These are phyloP conservation scores for Drosophila paulistorum DNA, from an alignment of 1,140 invertebrate genomes.

Conservation along the genomic window DNA sequence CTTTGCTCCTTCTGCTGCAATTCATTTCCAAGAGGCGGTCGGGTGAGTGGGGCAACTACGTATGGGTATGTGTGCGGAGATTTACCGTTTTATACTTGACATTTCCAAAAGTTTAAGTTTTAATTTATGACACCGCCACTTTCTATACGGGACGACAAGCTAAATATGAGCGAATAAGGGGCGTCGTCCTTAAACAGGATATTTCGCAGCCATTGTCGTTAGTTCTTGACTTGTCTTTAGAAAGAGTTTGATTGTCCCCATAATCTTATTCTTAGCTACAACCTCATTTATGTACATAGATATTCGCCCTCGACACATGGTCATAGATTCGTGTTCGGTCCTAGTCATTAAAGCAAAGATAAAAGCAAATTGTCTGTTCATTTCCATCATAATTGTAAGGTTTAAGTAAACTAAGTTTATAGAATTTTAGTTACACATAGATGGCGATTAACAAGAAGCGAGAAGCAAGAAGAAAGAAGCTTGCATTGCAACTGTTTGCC, in stretches of 20 bases:
- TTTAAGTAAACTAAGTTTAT: no score
- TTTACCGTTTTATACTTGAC: conserved; percentile 83
- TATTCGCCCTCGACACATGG: neutral
- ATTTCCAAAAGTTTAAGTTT: conserved; percentile 83
- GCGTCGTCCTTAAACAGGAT: conserved; percentile 69
- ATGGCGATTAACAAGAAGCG: no score
- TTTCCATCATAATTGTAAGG: no score
- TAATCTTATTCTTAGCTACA: neutral
- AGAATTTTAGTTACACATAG: no score
- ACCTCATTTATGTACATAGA: neutral
- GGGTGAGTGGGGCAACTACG: conserved; percentile 24
- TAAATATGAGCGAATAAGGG: conserved; percentile 72
- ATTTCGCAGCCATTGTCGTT: conserved; percentile 66
- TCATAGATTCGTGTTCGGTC: no score
- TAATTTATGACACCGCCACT: conserved; percentile 83
- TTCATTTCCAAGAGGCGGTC: conserved; percentile 66
- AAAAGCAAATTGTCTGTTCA: no score
- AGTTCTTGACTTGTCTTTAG: conserved; percentile 23
- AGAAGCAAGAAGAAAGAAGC: no score
- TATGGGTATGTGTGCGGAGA: conserved; percentile 69
- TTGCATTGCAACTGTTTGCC: no score
- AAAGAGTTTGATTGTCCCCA: neutral
- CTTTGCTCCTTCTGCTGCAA: conserved; percentile 56
- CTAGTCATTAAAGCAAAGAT: no score
- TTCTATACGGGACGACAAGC: conserved; percentile 75